Conservation (phyloP, 2,888 invertebrate species). For the Drosophila rubida region DNA sequence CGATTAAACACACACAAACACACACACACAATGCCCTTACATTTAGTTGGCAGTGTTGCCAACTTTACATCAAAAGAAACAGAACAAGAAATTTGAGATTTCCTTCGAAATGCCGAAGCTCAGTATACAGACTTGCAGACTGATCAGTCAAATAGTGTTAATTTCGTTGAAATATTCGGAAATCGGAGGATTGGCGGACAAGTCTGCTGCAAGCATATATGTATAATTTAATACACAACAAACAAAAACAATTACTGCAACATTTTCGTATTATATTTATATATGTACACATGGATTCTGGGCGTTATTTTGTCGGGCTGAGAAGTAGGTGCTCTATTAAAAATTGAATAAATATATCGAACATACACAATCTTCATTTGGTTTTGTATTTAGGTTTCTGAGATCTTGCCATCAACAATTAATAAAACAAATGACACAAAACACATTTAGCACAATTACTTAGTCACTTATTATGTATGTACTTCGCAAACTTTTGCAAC, state of each 20-base stretch:
- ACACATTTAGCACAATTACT: conserved; percentile 40
- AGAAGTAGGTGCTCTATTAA: conserved; percentile 38
- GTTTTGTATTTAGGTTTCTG: neutral
- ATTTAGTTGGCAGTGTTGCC: neutral
- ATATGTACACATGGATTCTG: conserved; percentile 19
- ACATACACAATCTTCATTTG: conserved; percentile 35
- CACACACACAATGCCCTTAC: conserved; percentile 15
- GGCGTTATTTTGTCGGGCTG: conserved; percentile 6
- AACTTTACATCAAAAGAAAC: conserved; percentile 11
- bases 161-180: too few species aligned
- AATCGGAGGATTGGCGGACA: too few species aligned
- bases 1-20: conserved; percentile 9
- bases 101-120: conserved; percentile 31
- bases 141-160: neutral
- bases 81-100: neutral
- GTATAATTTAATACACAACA: conserved; percentile 25
- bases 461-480: conserved; percentile 13
- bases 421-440: conserved; percentile 38
- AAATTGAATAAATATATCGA: conserved; percentile 37
- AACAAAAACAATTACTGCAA: conserved; percentile 27
- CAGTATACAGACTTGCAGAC: conserved; percentile 3
- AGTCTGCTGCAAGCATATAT: conserved; percentile 19
- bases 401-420: conserved; percentile 20
- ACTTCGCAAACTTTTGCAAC: conserved; percentile 27
- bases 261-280: conserved; percentile 3